Conservation (phyloP, 2,797 vertebrate genomes). For the Notolepis coatsorum region DNA sequence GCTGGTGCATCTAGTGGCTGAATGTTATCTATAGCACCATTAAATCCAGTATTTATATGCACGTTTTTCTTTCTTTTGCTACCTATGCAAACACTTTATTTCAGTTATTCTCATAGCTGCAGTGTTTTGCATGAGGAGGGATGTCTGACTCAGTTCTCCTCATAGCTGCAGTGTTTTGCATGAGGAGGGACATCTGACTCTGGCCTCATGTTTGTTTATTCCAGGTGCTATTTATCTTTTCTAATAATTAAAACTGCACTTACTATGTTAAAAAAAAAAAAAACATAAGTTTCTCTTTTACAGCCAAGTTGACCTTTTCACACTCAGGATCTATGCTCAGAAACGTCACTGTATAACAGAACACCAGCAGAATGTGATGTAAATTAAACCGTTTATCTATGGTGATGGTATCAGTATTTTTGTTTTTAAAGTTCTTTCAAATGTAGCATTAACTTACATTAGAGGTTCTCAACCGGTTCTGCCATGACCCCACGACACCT, state of each 20-base stretch:
- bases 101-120: slow-evolving; percentile 71
- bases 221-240: slow-evolving; percentile 86
- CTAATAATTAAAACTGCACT: slow-evolving; percentile 70
- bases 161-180: slow-evolving; percentile 81
- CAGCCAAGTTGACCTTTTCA: slow-evolving; percentile 38
- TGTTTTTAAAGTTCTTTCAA: slow-evolving; percentile 34
- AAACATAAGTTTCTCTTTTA: slow-evolving; percentile 39
- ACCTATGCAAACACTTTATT: slow-evolving; percentile 90
- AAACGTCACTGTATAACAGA: slow-evolving; percentile 50
- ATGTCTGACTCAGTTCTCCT: slow-evolving; percentile 60
- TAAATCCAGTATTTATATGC: slow-evolving; percentile 55
- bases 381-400: slow-evolving; percentile 37
- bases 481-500: too few species aligned
- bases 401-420: slow-evolving; percentile 65
- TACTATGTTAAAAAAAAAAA: too few species aligned
- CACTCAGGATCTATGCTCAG: slow-evolving; percentile 71
- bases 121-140: slow-evolving; percentile 86
- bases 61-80: slow-evolving; percentile 67
- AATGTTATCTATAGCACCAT: too few species aligned
- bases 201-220: slow-evolving; percentile 71
- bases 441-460: slow-evolving; percentile 50
- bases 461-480: too few species aligned
- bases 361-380: slow-evolving; percentile 40
- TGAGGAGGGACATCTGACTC: slow-evolving; percentile 85
- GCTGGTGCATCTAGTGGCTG: too few species aligned